Base-by-base conservation (phyloP, 2,888 invertebrate genomes). In the Cordilura impudica region DNA sequence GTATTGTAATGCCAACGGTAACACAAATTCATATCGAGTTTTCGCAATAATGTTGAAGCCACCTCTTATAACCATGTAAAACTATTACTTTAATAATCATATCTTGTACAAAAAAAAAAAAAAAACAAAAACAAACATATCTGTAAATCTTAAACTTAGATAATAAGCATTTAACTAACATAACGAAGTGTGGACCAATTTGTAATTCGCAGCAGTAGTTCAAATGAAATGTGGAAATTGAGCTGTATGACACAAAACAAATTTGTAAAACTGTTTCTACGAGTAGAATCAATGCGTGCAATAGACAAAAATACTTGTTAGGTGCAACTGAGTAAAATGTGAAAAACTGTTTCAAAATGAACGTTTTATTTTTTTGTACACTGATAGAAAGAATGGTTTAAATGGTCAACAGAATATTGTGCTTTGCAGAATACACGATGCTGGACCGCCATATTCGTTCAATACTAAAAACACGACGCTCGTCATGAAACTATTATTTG, bases 1-100 rank as follows among this genome's bases (percentile, higher is more conserved):
- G 6, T 6, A 26, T 26, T 26, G 3, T 26, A 26, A 26, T n/a
- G 12, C 12, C 12, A 35, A 35, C 35, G n/a, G n/a, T 35, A 10
- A 35, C n/a, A 12, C 1, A 12, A 31, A 78, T 63, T 73, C 56
- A 71, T 19, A 74, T 56, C 31, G 6, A 53, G 43, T 49, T 65
- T 31, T 21, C 26, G 43, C 31, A 23, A 76, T 65, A 71, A 70
- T 70, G 51, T 58, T 53, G 23, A 45, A 10, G 43, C 54, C 12
- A 58, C 29, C 12, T 29, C 14, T 14, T 26, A 19, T 45, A 14
- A 47, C n/a, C 21, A 29, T 31, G n/a, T 4, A 21, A 35, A 54
- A 18, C 16, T 19, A 74, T 29, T 56, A 74, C 70, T 79, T 66
- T 71, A 70, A 53, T 49, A 45, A 47, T 65, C 69, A 47, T 69